Conservation (phyloP, 2,113 vertebrate species). For the Odobenus rosmarus region DNA sequence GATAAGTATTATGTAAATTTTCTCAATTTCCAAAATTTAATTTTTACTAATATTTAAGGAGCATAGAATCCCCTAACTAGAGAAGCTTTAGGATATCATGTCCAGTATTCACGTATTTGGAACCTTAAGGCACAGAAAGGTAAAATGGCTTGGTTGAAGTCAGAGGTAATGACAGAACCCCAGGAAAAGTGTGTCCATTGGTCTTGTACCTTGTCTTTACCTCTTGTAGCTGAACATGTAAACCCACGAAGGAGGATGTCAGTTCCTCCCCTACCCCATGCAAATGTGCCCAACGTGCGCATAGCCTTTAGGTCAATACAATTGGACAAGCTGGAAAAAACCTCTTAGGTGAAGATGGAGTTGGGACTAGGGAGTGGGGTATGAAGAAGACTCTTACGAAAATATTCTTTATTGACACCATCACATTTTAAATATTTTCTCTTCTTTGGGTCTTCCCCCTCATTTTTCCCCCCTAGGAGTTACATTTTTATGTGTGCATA, state of each 20-base stretch:
- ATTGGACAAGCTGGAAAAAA: background rate
- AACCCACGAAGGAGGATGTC: background rate
- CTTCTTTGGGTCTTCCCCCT: background rate
- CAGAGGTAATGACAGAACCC: background rate
- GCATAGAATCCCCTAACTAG: background rate
- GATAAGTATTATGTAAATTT: background rate
- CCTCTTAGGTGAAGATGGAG: background rate
- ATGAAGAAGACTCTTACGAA: background rate
- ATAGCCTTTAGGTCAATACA: background rate
- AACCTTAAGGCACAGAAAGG: background rate
- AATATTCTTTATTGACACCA: background rate
- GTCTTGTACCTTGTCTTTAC: background rate
- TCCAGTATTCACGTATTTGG: background rate
- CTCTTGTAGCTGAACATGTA: background rate
- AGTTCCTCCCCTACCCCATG: background rate
- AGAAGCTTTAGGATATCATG: background rate
- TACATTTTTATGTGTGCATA: background rate
- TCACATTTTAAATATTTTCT: background rate
- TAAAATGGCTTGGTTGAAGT: background rate
- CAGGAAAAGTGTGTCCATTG: background rate
- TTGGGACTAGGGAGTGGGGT: background rate
- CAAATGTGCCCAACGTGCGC: background rate
- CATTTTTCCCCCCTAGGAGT: background rate
- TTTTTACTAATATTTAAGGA: background rate
- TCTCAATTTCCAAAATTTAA: background rate